A percentile compares a stretch with the other conserved stretches of the same genome.
phyloP scores from a whole-genome alignment of 1,140 invertebrate species.

The Phthorimaea operculella region DNA sequence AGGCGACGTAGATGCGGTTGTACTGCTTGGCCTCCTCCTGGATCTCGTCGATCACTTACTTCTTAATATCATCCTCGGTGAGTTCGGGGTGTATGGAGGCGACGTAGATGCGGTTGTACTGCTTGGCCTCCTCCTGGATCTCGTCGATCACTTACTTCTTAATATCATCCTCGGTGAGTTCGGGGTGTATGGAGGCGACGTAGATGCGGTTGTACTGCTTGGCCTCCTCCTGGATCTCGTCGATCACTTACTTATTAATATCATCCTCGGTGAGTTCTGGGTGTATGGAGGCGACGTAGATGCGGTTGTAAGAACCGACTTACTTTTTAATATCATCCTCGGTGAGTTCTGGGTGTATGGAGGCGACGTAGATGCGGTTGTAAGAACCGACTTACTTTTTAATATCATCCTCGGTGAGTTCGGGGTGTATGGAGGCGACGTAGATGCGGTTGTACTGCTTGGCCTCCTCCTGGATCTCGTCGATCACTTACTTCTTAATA shows the following conservation, averaged over 20 bases:
- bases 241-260: conserved; percentile 97
- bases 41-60: conserved; percentile 96
- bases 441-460: conserved; percentile 98
- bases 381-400: conserved; percentile 91
- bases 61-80: conserved; percentile 97
- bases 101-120: conserved; percentile 97
- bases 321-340: too few relatives aligned
- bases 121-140: conserved; percentile 97
- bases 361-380: too few relatives aligned
- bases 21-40: conserved; percentile 98
- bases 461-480: conserved; percentile 98
- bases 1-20: conserved; percentile 97
- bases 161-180: conserved; percentile 97
- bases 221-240: conserved; percentile 98
- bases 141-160: conserved; percentile 98
- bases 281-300: conserved; percentile 98
- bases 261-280: conserved; percentile 97
- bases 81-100: conserved; percentile 98
- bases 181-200: conserved; percentile 97
- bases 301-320: conserved; percentile 98
- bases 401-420: conserved; percentile 97
- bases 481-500: conserved; percentile 94
- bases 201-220: conserved; percentile 98
- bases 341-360: too few relatives aligned
- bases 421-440: conserved; percentile 97